Evolutionary conservation across 1,140 invertebrate genomes (phyloP), one percentile per base, ranked within the genome.

Genomic region (Mesaphorura yosii): DNA sequence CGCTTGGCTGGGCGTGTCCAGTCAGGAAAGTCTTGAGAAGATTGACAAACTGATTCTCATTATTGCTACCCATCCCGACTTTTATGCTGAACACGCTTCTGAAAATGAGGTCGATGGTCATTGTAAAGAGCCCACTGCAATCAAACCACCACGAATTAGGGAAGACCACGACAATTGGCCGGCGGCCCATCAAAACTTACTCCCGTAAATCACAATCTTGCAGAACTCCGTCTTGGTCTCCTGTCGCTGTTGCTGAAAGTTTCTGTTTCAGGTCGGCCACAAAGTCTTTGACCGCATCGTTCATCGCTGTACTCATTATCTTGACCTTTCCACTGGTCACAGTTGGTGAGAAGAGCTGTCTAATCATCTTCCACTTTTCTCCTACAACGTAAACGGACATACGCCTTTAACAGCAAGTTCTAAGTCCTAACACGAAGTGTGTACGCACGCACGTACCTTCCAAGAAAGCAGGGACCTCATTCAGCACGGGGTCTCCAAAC

Each of bases 321-420:
- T 71, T 73, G 59, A 78, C 66, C 63, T 76, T 77, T n/a, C 65
- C 54, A 10, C 69, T 64, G 38, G 71, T 73, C 58, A 77, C 77
- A 0, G 72, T 70, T 15, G 75, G 74, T 27, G 72, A 73, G 25
- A 76, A 63, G 14, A 72, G 64, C 3, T 61, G 63, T 10, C 76
- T 59, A 2, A 75, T 68, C 17, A 70, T 64, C 53, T 75, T 74
- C 76, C 76, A 78, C 28, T 67, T 54, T 14, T 65, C 57, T 41
- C 19, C 40, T 12, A 41, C n/a, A 17, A 41, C 6, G 7, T 41
- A 12, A 41, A 41, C n/a, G 7, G 10, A 17, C 6, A 12, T 6
- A 10, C 15, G 40, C 17, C n/a, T 42, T 42, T 17, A 19, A 6
- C n/a, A 46, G 10, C 7, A 46, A 26, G 19, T 10, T 46, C 28